Base-by-base conservation (phyloP, 1,140 invertebrate species). In the Hyposmocoma kahamanoa region DNA sequence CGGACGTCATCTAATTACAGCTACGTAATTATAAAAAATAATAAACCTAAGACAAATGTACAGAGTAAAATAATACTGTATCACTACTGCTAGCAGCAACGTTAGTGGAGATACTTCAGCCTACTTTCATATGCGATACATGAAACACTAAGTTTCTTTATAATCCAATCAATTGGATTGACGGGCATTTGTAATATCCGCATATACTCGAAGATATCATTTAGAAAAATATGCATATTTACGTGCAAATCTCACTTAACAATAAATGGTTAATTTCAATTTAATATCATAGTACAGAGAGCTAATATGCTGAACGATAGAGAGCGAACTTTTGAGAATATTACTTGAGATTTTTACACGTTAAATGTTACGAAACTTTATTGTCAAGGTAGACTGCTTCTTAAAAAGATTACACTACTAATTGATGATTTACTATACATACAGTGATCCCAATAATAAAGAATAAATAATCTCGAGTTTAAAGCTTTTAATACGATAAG, bases 391-490 rank as follows among this genome's bases (percentile, higher is more conserved):
- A 66, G 57, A 68, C 57, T 61, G 54, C 51, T 44, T 56, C 34
- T 53, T 54, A 52, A 56, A 47, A 57, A 32, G 20, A 42, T 30
- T 17, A 50, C n/a, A 42, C 41, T 36, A 42, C 41, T 36, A 50
- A 42, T 19, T 22, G 36, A 28, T 22, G 30, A 43, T 42, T 41
- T 19, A 26, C 38, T 43, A 41, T 43, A 50, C 24, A 60, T 52
- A 62, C 50, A 65, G 57, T 62, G 60, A 67, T 72, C 62, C 67
- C 68, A 72, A 73, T 69, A 62, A 67, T 56, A 70, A 73, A 57
- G 61, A 76, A 79, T 79, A 83, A 81, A 78, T 83, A 84, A 84
- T 84, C 81, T 84, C 81, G 83, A 84, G 28, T 81, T 84, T 83
- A 81, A 84, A 82, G 75, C 77, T 79, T 74, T 54, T 56, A 68